Percentiles rank a stretch among this genome's conserved stretches.
Evolutionary conservation across 1,140 invertebrate species (phyloP).

Genomic region (Oryctes rhinoceros): DNA sequence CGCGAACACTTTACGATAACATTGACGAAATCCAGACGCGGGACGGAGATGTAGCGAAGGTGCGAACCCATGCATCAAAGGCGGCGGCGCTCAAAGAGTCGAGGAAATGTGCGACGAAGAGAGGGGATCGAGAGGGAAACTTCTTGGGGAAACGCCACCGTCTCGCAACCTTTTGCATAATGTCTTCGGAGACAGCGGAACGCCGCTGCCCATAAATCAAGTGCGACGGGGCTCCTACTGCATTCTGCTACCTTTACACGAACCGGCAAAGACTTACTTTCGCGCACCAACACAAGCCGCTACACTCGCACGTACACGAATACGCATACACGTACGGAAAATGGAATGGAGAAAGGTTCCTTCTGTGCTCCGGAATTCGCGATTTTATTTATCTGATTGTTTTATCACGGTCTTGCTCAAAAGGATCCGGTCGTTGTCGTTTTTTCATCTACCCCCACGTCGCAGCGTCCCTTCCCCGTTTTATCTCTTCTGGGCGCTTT

Average conservation of each 20-base stretch:
- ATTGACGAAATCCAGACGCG: background rate
- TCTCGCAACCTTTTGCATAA: slow-evolving; percentile 36
- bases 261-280: background rate
- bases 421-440: slow-evolving; percentile 30
- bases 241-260: background rate
- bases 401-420: slow-evolving; percentile 36
- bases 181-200: slow-evolving; percentile 37
- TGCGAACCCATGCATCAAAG: slow-evolving; percentile 6
- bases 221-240: background rate
- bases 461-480: background rate
- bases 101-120: slow-evolving; percentile 15
- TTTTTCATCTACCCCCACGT: background rate
- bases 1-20: background rate
- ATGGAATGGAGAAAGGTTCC: slow-evolving; percentile 3
- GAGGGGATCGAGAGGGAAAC: background rate
- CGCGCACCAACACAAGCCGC: background rate
- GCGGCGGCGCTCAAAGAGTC: background rate
- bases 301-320: background rate
- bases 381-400: slow-evolving; percentile 38
- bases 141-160: background rate
- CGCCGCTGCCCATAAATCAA: slow-evolving; percentile 40
- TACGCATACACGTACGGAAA: background rate
- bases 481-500: background rate
- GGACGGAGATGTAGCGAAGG: background rate
- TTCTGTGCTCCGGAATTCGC: background rate